Percentiles rank a stretch among this genome's conserved stretches.
These are phyloP conservation scores for Temnothorax unifasciatus DNA, from an alignment of 2,888 invertebrate genomes.

Conservation along the genomic window DNA sequence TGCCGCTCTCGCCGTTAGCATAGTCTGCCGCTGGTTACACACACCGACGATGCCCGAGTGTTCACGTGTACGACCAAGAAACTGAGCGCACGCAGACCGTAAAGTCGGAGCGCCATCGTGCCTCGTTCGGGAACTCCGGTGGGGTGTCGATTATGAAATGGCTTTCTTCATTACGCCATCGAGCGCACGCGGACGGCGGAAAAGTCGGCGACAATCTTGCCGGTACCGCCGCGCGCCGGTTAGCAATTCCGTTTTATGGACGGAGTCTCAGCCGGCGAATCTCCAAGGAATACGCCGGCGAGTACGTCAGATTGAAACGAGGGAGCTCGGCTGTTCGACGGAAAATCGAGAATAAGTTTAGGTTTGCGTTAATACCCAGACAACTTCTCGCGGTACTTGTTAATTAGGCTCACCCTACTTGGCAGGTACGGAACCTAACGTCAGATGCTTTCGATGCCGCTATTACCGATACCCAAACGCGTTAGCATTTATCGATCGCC, in stretches of 20 bases:
- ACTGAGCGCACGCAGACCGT: slow-evolving; percentile 23
- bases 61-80: neutral
- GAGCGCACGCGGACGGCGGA: neutral
- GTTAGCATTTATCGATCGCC: slow-evolving; percentile 40
- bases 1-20: slow-evolving; percentile 61
- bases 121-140: neutral
- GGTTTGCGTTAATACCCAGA: slow-evolving; percentile 56
- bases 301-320: slow-evolving; percentile 2
- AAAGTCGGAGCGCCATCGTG: neutral
- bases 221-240: slow-evolving; percentile 16
- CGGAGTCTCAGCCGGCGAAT: neutral
- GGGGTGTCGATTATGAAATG: slow-evolving; percentile 16
- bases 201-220: slow-evolving; percentile 16
- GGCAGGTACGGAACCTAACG: slow-evolving; percentile 55
- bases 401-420: slow-evolving; percentile 64
- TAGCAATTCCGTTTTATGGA: slow-evolving; percentile 41
- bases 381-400: slow-evolving; percentile 68
- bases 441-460: slow-evolving; percentile 43
- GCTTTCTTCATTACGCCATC: neutral
- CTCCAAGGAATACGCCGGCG: neutral
- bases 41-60: slow-evolving; percentile 8
- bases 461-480: slow-evolving; percentile 45
- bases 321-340: neutral
- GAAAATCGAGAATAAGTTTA: slow-evolving; percentile 35
- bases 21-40: slow-evolving; percentile 42